Base-by-base conservation (phyloP, 1,140 invertebrate genomes). In the Diachasmimorpha longicaudata region DNA sequence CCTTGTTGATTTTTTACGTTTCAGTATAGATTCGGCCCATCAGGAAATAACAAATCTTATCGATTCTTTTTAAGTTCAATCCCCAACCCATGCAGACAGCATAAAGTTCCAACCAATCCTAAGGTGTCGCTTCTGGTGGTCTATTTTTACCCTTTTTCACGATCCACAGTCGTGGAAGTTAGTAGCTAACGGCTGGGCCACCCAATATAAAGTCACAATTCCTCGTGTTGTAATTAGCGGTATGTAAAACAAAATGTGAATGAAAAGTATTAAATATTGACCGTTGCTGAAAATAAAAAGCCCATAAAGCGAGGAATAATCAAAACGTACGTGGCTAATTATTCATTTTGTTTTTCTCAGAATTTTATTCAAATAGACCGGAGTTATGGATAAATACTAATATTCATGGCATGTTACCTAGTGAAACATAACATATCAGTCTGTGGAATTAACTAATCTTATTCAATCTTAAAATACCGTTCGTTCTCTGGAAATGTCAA, bases 81-180 rank as follows among this genome's bases (percentile, higher is more conserved):
- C 14, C 23, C 11, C 21, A 23, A 42, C 66, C 66, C 25, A 37
- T 68, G 66, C 66, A 19, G 39, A 23, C 25, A n/a, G 31, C 36
- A 36, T 21, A 23, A 70, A 79, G 39, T 72, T 70, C 73, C 68
- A 77, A 77, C 72, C 75, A 77, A 77, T 75, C 75, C 74, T 84
- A 79, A 85, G 84, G 84, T 85, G 84, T 86, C 85, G 85, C 83
- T 85, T 84, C 82, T 81, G 83, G 83, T 85, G 76, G 72, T 86
- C 85, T 86, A 86, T 86, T 86, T 86, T 84, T 86, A 84, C 75
- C 80, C 73, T 39, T 31, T 48, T 79, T 80, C 78, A 80, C 82
- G 79, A 80, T 68, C 75, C 80, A 79, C 82, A 82, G 84, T 84
- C 79, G 80, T 68, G 80, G 81, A 81, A 76, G 81, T 83, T 84